phyloP scores from a whole-genome alignment of 2,888 invertebrate species.

The Ophraella communa region DNA sequence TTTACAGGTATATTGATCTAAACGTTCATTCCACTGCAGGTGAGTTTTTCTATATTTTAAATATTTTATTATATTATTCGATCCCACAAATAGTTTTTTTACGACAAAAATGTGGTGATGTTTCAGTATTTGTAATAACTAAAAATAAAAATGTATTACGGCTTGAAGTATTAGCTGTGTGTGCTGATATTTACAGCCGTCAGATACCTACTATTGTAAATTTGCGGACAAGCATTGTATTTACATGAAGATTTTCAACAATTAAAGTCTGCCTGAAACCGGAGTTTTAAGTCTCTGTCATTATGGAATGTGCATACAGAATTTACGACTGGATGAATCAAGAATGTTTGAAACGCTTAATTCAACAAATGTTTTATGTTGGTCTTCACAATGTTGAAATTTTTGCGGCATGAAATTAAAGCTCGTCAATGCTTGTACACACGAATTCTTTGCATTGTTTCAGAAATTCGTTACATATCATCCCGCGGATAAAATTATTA shows the following conservation, averaged over 20 bases:
- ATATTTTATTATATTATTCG: too few relatives aligned
- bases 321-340: constrained; percentile 57
- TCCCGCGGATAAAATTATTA: neutral
- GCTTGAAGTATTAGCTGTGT: neutral
- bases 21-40: neutral
- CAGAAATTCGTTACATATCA: constrained; percentile 30
- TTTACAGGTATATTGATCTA: neutral
- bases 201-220: neutral
- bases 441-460: constrained; percentile 28
- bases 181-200: constrained; percentile 1
- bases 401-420: constrained; percentile 51
- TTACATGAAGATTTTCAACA: constrained; percentile 40
- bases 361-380: constrained; percentile 54
- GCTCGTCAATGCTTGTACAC: constrained; percentile 32
- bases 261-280: constrained; percentile 53
- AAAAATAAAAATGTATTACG: neutral
- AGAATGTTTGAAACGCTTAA: constrained; percentile 56
- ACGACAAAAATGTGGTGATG: too few relatives aligned
- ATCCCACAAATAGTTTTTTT: too few relatives aligned
- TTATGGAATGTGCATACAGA: constrained; percentile 59
- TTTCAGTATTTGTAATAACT: too few relatives aligned
- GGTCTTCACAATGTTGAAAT: constrained; percentile 50
- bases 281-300: constrained; percentile 51
- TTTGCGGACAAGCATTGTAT: constrained; percentile 6
- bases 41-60: neutral